Base-by-base conservation (phyloP, 2,113 vertebrate species). In the Kryptolebias marmoratus region DNA sequence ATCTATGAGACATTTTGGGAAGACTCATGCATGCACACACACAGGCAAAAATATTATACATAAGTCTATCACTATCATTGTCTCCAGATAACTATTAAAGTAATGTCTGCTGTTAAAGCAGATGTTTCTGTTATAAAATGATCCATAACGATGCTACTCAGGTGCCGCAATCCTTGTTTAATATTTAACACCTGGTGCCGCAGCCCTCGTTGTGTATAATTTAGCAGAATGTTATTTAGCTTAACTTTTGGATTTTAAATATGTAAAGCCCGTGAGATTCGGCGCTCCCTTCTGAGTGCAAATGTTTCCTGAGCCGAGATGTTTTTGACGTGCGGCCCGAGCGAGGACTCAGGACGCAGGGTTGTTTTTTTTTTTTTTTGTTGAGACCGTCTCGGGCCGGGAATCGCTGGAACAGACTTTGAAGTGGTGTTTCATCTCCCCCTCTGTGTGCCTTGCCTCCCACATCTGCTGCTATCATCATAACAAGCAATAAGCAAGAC, bases 401-500 rank as follows among this genome's bases (percentile, higher is more conserved):
- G 87, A 86, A 73, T 67, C 18, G 82, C 73, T 77, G 75, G 71
- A 88, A 75, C 87, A 81, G 82, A 87, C 71, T 91, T 82, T 87
- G 80, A 88, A 88, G 82, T 81, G 76, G 32, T 78, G 82, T 81
- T 84, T 81, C 74, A 68, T 81, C 62, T 73, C 76, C 67, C 49
- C 70, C 47, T 45, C 49, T 60, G 48, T 81, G 50, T 79, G 71
- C 64, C 88, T 22, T 82, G 81, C 87, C 86, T 84, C 80, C 86
- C 83, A 82, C 87, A 86, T 88, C 81, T 79, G 82, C 74, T 16
- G 79, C 81, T 57, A 79, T 86, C 76, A 81, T 73, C 86, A 85
- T 85, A 86, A 90, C 82, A 86, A 87, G 87, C 87, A 87, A 84
- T 86, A 84, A 82, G 73, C 81, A 62, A 86, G 81, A 85, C 78